Evolutionary conservation across 2,888 invertebrate species (phyloP).

Genomic region (Caenorhabditis becei): DNA sequence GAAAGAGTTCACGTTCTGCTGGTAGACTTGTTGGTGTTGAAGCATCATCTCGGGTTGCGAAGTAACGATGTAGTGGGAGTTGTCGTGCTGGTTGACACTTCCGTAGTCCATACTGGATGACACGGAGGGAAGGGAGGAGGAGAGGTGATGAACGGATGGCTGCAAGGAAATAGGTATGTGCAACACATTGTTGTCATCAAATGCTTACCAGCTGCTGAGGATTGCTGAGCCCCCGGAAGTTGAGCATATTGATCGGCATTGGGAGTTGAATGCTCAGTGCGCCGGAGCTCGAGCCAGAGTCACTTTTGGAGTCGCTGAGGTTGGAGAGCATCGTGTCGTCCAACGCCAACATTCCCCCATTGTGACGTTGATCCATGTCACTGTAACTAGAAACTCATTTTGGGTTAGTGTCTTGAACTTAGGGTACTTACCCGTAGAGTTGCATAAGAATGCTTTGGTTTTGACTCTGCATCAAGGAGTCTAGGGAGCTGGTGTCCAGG

Average conservation of each 20-base stretch:
- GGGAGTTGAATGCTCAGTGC: slow-evolving; percentile 62
- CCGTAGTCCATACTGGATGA: slow-evolving; percentile 67
- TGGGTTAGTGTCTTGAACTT: neutral
- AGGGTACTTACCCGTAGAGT: slow-evolving; percentile 63
- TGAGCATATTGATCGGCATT: slow-evolving; percentile 70
- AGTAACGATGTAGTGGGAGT: slow-evolving; percentile 69
- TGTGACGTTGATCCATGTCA: slow-evolving; percentile 63
- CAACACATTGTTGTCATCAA: neutral
- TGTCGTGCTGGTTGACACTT: slow-evolving; percentile 47
- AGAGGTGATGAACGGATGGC: slow-evolving; percentile 74
- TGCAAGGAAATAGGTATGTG: slow-evolving; percentile 35
- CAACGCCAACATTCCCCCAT: slow-evolving; percentile 62
- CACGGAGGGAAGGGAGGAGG: slow-evolving; percentile 68
- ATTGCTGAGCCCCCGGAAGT: slow-evolving; percentile 57
- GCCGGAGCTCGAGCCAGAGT: slow-evolving; percentile 42
- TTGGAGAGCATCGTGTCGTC: slow-evolving; percentile 55
- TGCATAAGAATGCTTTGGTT: slow-evolving; percentile 70
- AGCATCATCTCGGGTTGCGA: slow-evolving; percentile 71
- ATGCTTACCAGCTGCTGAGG: slow-evolving; percentile 64
- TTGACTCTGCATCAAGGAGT: slow-evolving; percentile 70
- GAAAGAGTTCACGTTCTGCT: slow-evolving; percentile 18
- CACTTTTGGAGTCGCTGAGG: slow-evolving; percentile 52
- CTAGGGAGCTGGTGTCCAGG: slow-evolving; percentile 71
- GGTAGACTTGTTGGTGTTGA: slow-evolving; percentile 52
- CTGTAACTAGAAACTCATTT: slow-evolving; percentile 33